Evolutionary conservation across 2,888 invertebrate species (phyloP).

Genomic region (Acanthoscelides obtectus): DNA sequence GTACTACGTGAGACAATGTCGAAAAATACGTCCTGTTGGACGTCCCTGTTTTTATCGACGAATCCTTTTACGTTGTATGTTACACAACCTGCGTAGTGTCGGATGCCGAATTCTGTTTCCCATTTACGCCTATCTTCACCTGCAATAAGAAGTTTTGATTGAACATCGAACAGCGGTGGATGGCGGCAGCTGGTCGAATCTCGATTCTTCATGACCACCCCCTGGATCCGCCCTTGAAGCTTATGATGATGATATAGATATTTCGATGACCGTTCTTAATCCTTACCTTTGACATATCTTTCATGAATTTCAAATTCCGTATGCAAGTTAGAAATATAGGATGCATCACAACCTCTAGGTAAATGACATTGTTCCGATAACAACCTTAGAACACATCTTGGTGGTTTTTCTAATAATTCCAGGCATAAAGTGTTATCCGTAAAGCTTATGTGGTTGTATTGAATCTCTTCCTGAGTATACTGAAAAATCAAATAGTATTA

Average conservation of each 20-base stretch:
- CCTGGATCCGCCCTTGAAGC: no score
- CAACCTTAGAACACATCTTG: slow-evolving; percentile 79
- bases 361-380: slow-evolving; percentile 90
- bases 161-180: no score
- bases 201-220: no score
- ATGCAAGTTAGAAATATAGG: slow-evolving; percentile 84
- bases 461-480: slow-evolving; percentile 87
- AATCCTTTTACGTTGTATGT: slow-evolving; percentile 78
- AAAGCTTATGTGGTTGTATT: slow-evolving; percentile 84
- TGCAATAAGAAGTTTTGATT: slow-evolving; percentile 22
- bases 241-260: no score
- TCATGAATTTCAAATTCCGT: slow-evolving; percentile 80
- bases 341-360: slow-evolving; percentile 88
- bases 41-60: slow-evolving; percentile 89
- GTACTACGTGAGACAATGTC: slow-evolving; percentile 81
- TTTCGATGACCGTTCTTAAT: no score
- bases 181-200: no score
- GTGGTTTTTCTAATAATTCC: slow-evolving; percentile 87
- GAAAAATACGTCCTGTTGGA: slow-evolving; percentile 89
- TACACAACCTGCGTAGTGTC: slow-evolving; percentile 87
- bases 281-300: slow-evolving; percentile 71
- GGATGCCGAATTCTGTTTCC: slow-evolving; percentile 86
- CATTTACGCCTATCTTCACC: slow-evolving; percentile 78
- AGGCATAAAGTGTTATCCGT: slow-evolving; percentile 89
- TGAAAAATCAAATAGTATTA: slow-evolving; percentile 42